A percentile compares a stretch with the other conserved stretches of the same genome.
Evolutionary conservation across 92 coral and sea anemone genomes (phyloP).

Genomic region (Phenganax marumi): DNA sequence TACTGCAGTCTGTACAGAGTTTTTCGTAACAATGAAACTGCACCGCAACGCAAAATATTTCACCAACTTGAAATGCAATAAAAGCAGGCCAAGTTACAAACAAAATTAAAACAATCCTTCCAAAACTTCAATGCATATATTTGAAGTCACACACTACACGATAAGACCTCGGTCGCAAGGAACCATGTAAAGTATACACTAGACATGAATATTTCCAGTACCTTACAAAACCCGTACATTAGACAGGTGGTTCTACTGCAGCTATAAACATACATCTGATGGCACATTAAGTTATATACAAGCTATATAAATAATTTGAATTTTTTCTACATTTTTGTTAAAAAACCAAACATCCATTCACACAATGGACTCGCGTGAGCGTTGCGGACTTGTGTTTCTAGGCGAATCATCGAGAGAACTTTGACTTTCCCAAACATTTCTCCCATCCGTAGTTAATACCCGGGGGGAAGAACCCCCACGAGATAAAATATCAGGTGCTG

Average conservation of each 20-base stretch:
- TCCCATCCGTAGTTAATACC: not conserved
- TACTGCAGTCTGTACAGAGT: conserved; percentile 13
- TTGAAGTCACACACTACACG: too few relatives aligned
- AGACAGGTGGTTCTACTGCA: too few relatives aligned
- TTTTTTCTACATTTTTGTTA: not conserved
- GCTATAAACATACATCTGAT: conserved; percentile 21
- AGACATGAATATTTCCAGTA: too few relatives aligned
- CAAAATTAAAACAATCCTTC: too few relatives aligned
- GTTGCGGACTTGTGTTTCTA: conserved; percentile 2
- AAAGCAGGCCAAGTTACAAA: too few relatives aligned
- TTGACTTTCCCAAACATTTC: not conserved
- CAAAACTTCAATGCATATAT: too few relatives aligned
- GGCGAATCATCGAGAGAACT: not conserved
- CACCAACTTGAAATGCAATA: too few relatives aligned
- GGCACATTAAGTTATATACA: conserved; percentile 2
- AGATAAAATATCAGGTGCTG: not conserved
- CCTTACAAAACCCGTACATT: not conserved
- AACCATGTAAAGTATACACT: too few relatives aligned
- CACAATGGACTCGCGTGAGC: conserved; percentile 26
- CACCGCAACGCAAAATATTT: too few relatives aligned
- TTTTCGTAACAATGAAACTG: too few relatives aligned
- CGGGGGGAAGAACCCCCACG: conserved; percentile 5
- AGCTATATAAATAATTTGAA: conserved; percentile 6
- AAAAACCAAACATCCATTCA: not conserved
- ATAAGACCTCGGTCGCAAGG: too few relatives aligned